Evolutionary conservation across 2,113 vertebrate species (phyloP), one percentile per base, ranked within the genome.

Genomic region (Siniperca knerii): DNA sequence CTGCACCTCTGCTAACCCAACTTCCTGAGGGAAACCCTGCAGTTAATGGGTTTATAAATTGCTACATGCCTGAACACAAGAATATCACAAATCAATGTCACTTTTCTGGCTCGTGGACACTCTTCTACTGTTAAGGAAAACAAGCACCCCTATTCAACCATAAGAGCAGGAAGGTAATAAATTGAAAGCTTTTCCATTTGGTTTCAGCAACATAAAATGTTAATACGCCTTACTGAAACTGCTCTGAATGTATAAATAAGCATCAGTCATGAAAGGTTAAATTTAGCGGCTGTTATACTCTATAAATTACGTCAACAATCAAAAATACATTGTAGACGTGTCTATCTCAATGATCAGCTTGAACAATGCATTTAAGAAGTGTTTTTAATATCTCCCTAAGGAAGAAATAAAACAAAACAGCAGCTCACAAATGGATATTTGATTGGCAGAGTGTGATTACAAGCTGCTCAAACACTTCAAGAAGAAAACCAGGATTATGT

Each of bases 401-500:
- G 25, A 29, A 13, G 11, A 48, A 4, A n/a, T 8, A 50, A 58
- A 78, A 64, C 33, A 78, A 40, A 10, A 2, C 35, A 57, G 46
- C 52, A 62, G 66, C 57, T 81, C 42, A 52, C 23, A 57, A 21
- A 77, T 29, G 40, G 18, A 67, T 25, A 7, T 23, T 29, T 64
- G 75, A 78, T 21, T 55, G 54, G 20, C 55, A 48, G 62, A 48
- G 20, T 70, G 33, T 75, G 72, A 46, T 54, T 82, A 66, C 42
- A 23, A 83, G 48, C 65, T 79, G 40, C 37, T 46, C 62, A 79
- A 64, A 89, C 75, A 89, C 79, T 87, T 82, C 13, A 75, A 88
- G 80, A 68, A 81, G 55, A 87, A 79, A 88, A 62, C 74, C 54
- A 25, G 52, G 86, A 93, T 94, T 90, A 91, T 87, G 67, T 90